A percentile compares a stretch with the other conserved stretches of the same genome.
phyloP scores from a whole-genome alignment of 2,888 invertebrate genomes.

The Prenolepis imparis region DNA sequence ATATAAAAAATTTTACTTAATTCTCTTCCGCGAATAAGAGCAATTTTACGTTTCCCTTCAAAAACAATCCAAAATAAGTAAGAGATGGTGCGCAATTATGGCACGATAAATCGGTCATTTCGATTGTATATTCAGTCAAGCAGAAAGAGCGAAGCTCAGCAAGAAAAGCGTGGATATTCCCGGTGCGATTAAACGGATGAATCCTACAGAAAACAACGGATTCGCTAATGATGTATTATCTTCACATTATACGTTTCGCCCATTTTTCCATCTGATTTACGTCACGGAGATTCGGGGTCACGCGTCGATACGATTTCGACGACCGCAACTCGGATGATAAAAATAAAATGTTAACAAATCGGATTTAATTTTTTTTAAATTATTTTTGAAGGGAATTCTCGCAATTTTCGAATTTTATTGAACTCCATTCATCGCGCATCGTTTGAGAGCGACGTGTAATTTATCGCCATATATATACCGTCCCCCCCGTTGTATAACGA shows the following conservation, averaged over 20 bases:
- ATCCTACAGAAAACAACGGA: slow-evolving; percentile 26
- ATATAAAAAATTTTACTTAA: slow-evolving; percentile 1
- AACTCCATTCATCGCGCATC: slow-evolving; percentile 25
- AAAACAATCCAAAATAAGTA: background rate
- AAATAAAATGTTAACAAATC: slow-evolving; percentile 37
- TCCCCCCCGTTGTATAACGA: background rate
- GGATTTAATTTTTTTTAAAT: slow-evolving; percentile 13
- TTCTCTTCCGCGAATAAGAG: background rate
- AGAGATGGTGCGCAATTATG: background rate
- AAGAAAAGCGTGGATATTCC: background rate
- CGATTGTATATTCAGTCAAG: slow-evolving; percentile 56
- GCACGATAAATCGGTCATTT: slow-evolving; percentile 1
- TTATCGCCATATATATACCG: slow-evolving; percentile 25
- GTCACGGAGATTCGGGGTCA: background rate
- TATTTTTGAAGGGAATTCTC: slow-evolving; percentile 9
- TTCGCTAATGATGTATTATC: slow-evolving; percentile 51
- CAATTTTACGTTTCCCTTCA: background rate
- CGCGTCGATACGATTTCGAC: background rate
- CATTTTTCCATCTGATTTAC: background rate
- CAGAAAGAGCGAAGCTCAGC: background rate
- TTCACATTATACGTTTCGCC: slow-evolving; percentile 19
- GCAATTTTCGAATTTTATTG: slow-evolving; percentile 43
- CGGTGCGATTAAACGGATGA: slow-evolving; percentile 17
- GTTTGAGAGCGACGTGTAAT: slow-evolving; percentile 48
- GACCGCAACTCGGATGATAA: background rate